A percentile compares a stretch with the other conserved stretches of the same genome.
phyloP scores from a whole-genome alignment of 2,888 invertebrate genomes.

The Synanthedon formicaeformis region DNA sequence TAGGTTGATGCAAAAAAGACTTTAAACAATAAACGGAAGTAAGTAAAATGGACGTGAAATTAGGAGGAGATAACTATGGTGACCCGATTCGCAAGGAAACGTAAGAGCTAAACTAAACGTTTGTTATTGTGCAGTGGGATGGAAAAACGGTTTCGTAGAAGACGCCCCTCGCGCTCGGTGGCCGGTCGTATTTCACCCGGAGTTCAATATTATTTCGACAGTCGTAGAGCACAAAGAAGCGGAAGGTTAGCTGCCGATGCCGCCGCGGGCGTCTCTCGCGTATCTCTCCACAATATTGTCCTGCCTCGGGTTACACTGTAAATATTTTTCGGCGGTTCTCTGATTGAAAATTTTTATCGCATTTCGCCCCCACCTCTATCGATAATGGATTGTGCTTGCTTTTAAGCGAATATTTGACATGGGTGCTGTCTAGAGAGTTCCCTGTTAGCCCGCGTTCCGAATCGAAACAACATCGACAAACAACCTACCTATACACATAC shows the following conservation, averaged over 20 bases:
- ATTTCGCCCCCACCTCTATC: slow-evolving; percentile 47
- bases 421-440: slow-evolving; percentile 24
- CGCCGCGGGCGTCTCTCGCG: slow-evolving; percentile 52
- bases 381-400: slow-evolving; percentile 55
- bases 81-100: slow-evolving; percentile 30
- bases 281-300: slow-evolving; percentile 64
- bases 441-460: slow-evolving; percentile 2
- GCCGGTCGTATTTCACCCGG: slow-evolving; percentile 63
- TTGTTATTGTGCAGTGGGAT: slow-evolving; percentile 55
- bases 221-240: slow-evolving; percentile 53
- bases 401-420: slow-evolving; percentile 36
- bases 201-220: slow-evolving; percentile 69
- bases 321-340: slow-evolving; percentile 65
- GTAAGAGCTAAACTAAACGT: slow-evolving; percentile 50
- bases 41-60: slow-evolving; percentile 2
- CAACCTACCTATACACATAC: background rate
- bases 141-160: slow-evolving; percentile 62
- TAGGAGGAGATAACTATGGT: slow-evolving; percentile 18
- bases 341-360: slow-evolving; percentile 68
- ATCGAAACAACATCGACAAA: too few relatives aligned
- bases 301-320: slow-evolving; percentile 65
- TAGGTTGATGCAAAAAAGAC: too few relatives aligned
- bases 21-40: background rate
- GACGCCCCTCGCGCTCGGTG: slow-evolving; percentile 39
- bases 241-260: slow-evolving; percentile 48